Evolutionary conservation across 2,888 invertebrate genomes (phyloP), one percentile per base, ranked within the genome.

Genomic region (Eristalinus sepulchralis): DNA sequence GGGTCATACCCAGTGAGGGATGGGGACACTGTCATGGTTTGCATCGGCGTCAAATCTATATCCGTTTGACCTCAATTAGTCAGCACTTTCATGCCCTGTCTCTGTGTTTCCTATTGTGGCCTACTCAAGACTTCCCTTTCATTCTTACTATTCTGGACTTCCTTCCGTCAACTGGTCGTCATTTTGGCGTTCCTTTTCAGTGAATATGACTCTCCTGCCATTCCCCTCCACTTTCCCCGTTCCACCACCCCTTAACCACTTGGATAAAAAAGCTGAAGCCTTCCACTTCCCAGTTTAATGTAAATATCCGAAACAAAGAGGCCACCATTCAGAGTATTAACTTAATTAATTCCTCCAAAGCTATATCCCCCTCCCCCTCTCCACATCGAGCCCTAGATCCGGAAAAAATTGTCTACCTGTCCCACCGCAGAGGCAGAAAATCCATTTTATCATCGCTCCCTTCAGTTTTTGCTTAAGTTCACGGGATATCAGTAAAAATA

Each of bases 311-410:
- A 83, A 83, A 78, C 82, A 86, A 83, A 75, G 78, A 47, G 73
- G 53, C 73, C 83, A 86, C 83, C 79, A 83, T 75, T 86, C 86
- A 86, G 78, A 79, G 86, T 86, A 86, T 86, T 86, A 83, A 86
- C 83, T 86, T 86, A 86, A 86, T 86, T 83, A 86, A 86, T 86
- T 78, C 78, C 68, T 70, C n/a, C n/a, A n/a, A n/a, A n/a, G n/a
- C n/a, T n/a, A n/a, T n/a, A n/a, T n/a, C 27, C 27, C 5, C 27
- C 82, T 81, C 57, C 39, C 34, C 60, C 70, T 60, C 73, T 75
- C 78, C 66, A 20, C n/a, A 2, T 10, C n/a, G 8, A 39, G 6
- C 39, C n/a, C n/a, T n/a, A 17, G 11, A 17, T 17, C 20, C 11
- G 27, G 20, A 4, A 20, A 63, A 77, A 57, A 31, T 10, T 64